Base-by-base conservation (phyloP, 2,113 vertebrate genomes). In the Gulo gulo region DNA sequence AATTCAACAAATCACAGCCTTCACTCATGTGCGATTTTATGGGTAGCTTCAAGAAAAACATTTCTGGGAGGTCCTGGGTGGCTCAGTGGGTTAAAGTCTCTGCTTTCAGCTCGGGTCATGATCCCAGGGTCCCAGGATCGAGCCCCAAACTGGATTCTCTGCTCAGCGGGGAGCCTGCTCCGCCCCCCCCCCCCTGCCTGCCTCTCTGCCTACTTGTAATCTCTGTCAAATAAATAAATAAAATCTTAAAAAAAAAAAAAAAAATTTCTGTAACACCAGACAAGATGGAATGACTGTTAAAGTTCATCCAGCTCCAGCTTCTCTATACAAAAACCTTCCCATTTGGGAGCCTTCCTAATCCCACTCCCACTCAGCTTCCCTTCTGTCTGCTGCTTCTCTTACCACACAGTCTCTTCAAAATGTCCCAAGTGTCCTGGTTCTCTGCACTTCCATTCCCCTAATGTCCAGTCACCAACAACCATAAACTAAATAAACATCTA, bases 1-100 rank as follows among this genome's bases (percentile, higher is more conserved):
- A 91, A 90, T 93, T 84, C 61, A 95, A 71, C 47, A 88, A 95
- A 29, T 36, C 55, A 87, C 21, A 88, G 78, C 9, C 52, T 74
- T 96, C 36, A 18, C 52, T 69, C 78, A 85, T 18, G 26, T 20
- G 26, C 57, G 61, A 78, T 74, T 94, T 79, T 39, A 93, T 36
- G 71, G 80, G 45, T 0, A 83, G 73, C 65, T 92, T 91, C 87
- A 76, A 76, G 6, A 0, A 67, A 85, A 90, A 74, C 39, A 80
- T 50, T 92, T 94, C 78, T 59, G 16, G 50, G 50, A 15, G 50
- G 1, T 15, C 50, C 50, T 52, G 50, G 50, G 50, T 16, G 50
- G 50, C 50, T 52, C 50, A 52, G 50, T 52, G 50, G 50, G 50
- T 52, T 52, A 52, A 52, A 52, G 50, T 15, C 50, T 52, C 50